Evolutionary conservation across 2,888 invertebrate genomes (phyloP).

Genomic region (Pollenia labialis): DNA sequence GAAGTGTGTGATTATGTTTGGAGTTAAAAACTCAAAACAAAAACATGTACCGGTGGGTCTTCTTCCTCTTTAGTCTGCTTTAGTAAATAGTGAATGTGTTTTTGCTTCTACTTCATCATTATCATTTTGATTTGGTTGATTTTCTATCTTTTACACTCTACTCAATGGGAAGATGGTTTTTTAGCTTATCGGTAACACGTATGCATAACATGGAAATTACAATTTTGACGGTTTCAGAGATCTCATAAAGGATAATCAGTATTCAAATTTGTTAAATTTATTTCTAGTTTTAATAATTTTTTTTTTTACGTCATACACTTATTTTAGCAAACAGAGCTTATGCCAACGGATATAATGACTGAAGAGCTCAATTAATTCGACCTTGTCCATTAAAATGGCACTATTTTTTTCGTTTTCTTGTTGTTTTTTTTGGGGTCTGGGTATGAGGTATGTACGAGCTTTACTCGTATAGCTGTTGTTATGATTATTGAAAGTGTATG

Average conservation of each 20-base stretch:
- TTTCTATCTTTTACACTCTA: conserved; percentile 12
- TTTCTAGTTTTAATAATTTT: no score
- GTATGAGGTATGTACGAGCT: conserved; percentile 20
- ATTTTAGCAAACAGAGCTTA: no score
- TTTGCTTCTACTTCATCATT: conserved; percentile 12
- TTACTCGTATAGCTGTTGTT: conserved; percentile 29
- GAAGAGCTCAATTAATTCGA: neutral
- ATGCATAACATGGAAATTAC: neutral
- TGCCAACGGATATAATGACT: no score
- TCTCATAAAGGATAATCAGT: no score
- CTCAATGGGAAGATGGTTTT: neutral
- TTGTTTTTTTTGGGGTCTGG: neutral
- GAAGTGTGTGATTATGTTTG: neutral
- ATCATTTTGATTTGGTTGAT: conserved; percentile 6
- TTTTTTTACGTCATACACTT: no score
- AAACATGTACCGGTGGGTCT: conserved; percentile 30
- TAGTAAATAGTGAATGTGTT: conserved; percentile 6
- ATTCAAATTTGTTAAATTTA: no score
- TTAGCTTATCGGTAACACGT: neutral
- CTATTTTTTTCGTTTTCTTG: conserved; percentile 10
- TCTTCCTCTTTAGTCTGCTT: conserved; percentile 1
- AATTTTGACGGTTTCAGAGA: neutral
- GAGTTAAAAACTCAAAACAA: neutral
- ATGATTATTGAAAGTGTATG: conserved; percentile 52
- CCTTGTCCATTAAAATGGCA: neutral